Evolutionary conservation across 2,797 vertebrate genomes (phyloP).

Genomic region (Lophotriccus pileatus): DNA sequence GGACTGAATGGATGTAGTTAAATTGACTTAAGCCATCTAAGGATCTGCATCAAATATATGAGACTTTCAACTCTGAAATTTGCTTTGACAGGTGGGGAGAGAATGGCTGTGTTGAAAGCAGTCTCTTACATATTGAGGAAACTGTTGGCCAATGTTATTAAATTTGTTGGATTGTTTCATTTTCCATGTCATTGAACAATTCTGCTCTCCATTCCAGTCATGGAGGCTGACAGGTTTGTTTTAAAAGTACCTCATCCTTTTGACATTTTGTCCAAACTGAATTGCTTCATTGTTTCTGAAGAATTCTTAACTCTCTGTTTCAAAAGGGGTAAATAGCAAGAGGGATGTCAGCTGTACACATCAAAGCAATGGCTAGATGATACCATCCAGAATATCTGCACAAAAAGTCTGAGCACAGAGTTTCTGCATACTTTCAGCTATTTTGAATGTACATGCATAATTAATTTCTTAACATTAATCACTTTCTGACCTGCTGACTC

Average conservation of each 20-base stretch:
- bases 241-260: neutral
- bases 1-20: neutral
- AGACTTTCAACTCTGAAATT: neutral
- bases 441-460: neutral
- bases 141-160: neutral
- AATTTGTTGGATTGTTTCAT: neutral
- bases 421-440: neutral
- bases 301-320: neutral
- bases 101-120: neutral
- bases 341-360: neutral
- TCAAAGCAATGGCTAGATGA: neutral
- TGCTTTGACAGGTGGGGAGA: neutral
- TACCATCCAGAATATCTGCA: neutral
- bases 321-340: neutral
- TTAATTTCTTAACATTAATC: neutral
- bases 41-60: neutral
- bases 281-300: neutral
- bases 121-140: neutral
- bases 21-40: neutral
- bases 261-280: neutral
- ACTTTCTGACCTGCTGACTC: neutral
- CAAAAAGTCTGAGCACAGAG: neutral
- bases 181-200: neutral
- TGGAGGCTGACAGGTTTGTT: neutral
- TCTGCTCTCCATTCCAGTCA: neutral